Conservation (phyloP, 1,140 invertebrate species). For the Euwallacea fornicatus region DNA sequence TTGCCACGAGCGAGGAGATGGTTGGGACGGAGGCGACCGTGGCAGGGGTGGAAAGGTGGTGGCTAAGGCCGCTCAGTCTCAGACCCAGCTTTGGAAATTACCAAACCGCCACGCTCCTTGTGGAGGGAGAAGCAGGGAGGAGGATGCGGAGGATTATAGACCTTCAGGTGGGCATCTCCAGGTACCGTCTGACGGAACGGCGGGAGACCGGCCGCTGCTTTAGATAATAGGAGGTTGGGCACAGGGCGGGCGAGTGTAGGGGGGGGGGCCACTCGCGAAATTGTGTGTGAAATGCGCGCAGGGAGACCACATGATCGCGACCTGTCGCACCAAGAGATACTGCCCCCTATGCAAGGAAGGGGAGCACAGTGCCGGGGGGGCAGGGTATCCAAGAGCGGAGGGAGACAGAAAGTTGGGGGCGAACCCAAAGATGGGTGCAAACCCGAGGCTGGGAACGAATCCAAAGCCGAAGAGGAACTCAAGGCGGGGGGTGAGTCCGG, state of each 20-base stretch:
- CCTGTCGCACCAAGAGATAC: background rate
- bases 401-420: no score
- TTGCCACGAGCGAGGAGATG: no score
- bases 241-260: background rate
- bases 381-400: no score
- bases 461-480: no score
- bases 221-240: background rate
- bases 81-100: background rate
- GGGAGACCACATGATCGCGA: background rate
- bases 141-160: background rate
- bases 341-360: background rate
- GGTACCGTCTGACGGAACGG: background rate
- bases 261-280: background rate
- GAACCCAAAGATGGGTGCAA: no score
- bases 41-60: no score
- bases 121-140: background rate
- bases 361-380: background rate
- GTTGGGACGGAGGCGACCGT: no score
- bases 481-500: no score
- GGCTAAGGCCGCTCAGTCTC: no score
- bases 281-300: background rate
- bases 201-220: background rate
- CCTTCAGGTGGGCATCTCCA: background rate
- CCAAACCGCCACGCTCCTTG: background rate
- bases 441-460: no score